Evolutionary conservation across 1,140 invertebrate species (phyloP).

Genomic region (Drosophila yakuba): DNA sequence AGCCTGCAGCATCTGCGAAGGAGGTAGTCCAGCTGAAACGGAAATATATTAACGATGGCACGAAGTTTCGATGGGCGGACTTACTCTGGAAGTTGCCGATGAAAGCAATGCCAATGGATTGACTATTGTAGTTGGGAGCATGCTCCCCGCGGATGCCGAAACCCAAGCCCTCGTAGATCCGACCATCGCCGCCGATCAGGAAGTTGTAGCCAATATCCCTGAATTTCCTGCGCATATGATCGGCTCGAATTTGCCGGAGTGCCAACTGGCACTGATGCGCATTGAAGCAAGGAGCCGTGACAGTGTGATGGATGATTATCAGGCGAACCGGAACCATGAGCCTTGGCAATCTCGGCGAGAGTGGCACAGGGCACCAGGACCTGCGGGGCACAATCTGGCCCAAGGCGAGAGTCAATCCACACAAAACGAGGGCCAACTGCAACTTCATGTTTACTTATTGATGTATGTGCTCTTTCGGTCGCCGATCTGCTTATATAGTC

Average conservation of each 20-base stretch:
- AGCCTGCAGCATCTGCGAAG: slow-evolving; percentile 86
- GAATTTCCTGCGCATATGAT: slow-evolving; percentile 87
- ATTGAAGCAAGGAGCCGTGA: slow-evolving; percentile 24
- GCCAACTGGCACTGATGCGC: slow-evolving; percentile 79
- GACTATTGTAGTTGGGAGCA: slow-evolving; percentile 87
- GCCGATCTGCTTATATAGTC: slow-evolving; percentile 22
- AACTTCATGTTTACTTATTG: slow-evolving; percentile 30
- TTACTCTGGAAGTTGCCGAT: slow-evolving; percentile 85
- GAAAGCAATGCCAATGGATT: slow-evolving; percentile 88
- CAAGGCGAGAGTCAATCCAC: slow-evolving; percentile 1
- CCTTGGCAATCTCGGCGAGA: slow-evolving; percentile 32
- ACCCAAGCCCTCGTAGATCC: slow-evolving; percentile 84
- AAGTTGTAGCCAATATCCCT: slow-evolving; percentile 90
- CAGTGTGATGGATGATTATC: slow-evolving; percentile 47
- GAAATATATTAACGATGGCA: background rate
- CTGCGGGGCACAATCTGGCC: slow-evolving; percentile 37
- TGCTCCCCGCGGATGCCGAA: slow-evolving; percentile 89
- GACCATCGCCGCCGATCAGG: slow-evolving; percentile 86
- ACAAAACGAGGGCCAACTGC: slow-evolving; percentile 3
- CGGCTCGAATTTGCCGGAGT: slow-evolving; percentile 88
- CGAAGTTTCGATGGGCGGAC: background rate
- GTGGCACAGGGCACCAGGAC: slow-evolving; percentile 31
- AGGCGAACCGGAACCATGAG: slow-evolving; percentile 12
- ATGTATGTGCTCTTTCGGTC: too few species aligned
- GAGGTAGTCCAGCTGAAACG: slow-evolving; percentile 80